phyloP scores from a whole-genome alignment of 2,888 invertebrate genomes.

The Serrognathus titanus region DNA sequence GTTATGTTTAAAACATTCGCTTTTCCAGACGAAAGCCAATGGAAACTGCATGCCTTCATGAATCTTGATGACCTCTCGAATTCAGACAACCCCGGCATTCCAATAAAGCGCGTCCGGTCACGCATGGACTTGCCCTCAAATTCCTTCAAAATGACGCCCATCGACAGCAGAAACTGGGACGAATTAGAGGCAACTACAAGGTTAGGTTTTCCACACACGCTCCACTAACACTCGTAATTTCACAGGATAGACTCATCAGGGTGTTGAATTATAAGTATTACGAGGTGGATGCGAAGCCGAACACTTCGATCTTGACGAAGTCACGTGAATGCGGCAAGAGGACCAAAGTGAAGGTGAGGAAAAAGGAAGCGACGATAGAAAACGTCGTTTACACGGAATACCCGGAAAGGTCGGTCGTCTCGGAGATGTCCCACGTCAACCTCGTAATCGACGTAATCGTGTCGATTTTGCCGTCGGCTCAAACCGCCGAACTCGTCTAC shows the following conservation, averaged over 20 bases:
- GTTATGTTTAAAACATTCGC: no score
- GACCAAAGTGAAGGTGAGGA: neutral
- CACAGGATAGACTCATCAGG: slow-evolving; percentile 21
- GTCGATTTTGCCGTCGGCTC: neutral
- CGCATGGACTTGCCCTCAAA: no score
- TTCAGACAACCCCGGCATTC: no score
- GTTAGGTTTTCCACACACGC: neutral
- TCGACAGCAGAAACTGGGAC: slow-evolving; percentile 8
- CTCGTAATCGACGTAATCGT: neutral
- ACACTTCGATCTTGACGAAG: slow-evolving; percentile 10
- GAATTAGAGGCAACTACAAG: slow-evolving; percentile 10
- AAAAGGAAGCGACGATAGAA: slow-evolving; percentile 10
- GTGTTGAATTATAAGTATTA: slow-evolving; percentile 24
- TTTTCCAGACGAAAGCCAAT: neutral
- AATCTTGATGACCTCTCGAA: neutral
- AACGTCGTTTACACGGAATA: slow-evolving; percentile 13
- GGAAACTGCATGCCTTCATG: neutral
- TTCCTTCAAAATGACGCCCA: neutral
- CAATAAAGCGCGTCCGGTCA: no score
- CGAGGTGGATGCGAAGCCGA: slow-evolving; percentile 14
- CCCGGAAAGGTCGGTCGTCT: neutral
- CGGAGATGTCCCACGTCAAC: neutral
- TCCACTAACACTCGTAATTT: neutral
- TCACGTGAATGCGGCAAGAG: no score
- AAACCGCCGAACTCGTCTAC: neutral